Base-by-base conservation (phyloP, 2,797 vertebrate species). In the Enteromius radiatus region DNA sequence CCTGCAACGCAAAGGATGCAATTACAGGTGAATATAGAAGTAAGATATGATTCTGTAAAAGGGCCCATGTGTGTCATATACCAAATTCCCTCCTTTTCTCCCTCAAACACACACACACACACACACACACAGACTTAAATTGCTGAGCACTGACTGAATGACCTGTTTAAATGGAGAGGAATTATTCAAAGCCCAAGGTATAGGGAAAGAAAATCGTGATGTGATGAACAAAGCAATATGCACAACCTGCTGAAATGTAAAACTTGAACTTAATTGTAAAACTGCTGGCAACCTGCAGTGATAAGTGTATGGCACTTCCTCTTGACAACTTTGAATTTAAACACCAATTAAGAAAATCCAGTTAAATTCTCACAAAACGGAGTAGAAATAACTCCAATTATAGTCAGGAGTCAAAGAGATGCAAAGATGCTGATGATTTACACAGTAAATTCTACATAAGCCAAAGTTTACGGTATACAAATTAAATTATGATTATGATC, bases 191-290 rank as follows among this genome's bases (percentile, higher is more conserved):
- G 67, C 23, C 54, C 33, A 33, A 61, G 26, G 43, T 12, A 17
- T 17, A 19, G 3, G 26, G 5, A 14, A 65, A 71, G 33, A 61
- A 61, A 61, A 47, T 17, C 31, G 1, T 64, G 9, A 73, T 81
- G 71, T 49, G 26, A 49, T 52, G 9, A 63, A 73, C 15, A 73
- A 38, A 49, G 43, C 28, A 64, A 36, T 70, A 19, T 49, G 41
- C 33, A 11, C 33, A 75, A 75, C 14, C 52, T 15, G 33, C 21
- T 75, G 7, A 23, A 75, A 54, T 38, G 4, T 15, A 5, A 59
- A 59, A 26, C 52, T 75, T 75, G 33, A 59, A 36, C 14, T 59
- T 73, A 14, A 73, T 36, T 52, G 47, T n/a, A 74, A 36, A 74
- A 73, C 21, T 14, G 28, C 70, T 73, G 28, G 9, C 70, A 54